A percentile compares a stretch with the other conserved stretches of the same genome.
Conservation (phyloP, 2,888 invertebrate genomes). For the Dascillus cervinus region DNA sequence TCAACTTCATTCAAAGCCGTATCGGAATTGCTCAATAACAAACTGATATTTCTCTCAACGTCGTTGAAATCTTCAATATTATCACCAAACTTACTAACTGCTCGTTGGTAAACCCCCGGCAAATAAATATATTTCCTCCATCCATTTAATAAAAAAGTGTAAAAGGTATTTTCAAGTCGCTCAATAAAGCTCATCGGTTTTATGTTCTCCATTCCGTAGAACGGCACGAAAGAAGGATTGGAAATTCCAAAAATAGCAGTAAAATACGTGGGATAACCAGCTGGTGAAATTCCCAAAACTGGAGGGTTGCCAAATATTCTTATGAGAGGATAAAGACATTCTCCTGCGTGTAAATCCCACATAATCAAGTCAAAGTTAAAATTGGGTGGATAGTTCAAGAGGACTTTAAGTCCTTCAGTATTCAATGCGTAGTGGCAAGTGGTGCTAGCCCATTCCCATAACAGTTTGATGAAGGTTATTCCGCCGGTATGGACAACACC, state of each 20-base stretch:
- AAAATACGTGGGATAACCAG: slow-evolving; percentile 8
- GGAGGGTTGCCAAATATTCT: slow-evolving; percentile 21
- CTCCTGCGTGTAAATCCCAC: slow-evolving; percentile 17
- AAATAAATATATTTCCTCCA: slow-evolving; percentile 12
- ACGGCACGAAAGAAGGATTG: slow-evolving; percentile 25
- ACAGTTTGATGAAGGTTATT: neutral
- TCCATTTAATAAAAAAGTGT: slow-evolving; percentile 8
- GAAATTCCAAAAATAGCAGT: slow-evolving; percentile 22
- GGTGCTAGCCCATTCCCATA: slow-evolving; percentile 1
- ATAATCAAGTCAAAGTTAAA: slow-evolving; percentile 23
- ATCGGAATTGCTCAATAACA: slow-evolving; percentile 30
- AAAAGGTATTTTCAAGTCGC: slow-evolving; percentile 21
- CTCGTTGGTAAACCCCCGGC: slow-evolving; percentile 16
- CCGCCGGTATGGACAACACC: neutral
- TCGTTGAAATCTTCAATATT: slow-evolving; percentile 21
- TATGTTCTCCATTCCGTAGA: slow-evolving; percentile 16
- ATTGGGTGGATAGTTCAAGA: slow-evolving; percentile 20
- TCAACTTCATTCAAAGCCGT: slow-evolving; percentile 28
- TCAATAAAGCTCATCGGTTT: slow-evolving; percentile 23
- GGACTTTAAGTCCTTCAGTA: slow-evolving; percentile 11
- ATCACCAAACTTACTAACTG: slow-evolving; percentile 22
- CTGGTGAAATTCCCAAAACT: slow-evolving; percentile 17
- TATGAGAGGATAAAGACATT: slow-evolving; percentile 20
- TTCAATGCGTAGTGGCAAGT: slow-evolving; percentile 12
- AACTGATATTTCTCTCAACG: slow-evolving; percentile 24